phyloP scores from a whole-genome alignment of 37 sponge, comb jelly and placozoan genomes.

The Theonella swinhoei region DNA sequence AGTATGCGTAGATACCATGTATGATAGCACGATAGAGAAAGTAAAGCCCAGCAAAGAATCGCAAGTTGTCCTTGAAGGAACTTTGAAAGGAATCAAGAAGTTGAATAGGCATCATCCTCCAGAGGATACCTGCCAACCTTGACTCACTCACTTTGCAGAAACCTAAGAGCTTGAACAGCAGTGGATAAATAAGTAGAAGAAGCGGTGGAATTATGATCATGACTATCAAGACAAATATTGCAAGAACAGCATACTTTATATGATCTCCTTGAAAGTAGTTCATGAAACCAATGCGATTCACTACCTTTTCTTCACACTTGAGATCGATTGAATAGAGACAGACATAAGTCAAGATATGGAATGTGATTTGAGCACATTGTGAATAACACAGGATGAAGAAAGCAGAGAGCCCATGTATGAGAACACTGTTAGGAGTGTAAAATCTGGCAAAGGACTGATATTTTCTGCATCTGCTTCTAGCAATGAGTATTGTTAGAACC shows the following conservation, averaged over 20 bases:
- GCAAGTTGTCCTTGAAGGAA: not conserved
- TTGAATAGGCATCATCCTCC: not conserved
- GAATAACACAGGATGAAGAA: not conserved
- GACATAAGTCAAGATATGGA: not conserved
- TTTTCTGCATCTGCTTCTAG: not conserved
- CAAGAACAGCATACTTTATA: not conserved
- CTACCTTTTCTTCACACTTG: not conserved
- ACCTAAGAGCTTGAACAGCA: not conserved
- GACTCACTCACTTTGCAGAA: not conserved
- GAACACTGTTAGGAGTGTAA: not conserved
- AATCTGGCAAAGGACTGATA: not conserved
- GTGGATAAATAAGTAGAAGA: not conserved
- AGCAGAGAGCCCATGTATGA: conserved; percentile 3
- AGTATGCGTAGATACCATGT: too few relatives aligned
- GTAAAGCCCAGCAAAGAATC: not conserved
- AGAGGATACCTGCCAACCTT: not conserved
- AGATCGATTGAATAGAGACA: not conserved
- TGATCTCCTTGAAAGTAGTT: not conserved
- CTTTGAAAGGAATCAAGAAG: not conserved
- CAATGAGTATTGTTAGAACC: not conserved
- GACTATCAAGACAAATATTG: not conserved
- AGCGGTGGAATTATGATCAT: not conserved
- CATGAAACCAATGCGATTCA: not conserved
- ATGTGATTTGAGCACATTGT: not conserved
- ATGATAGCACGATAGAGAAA: too few relatives aligned